A percentile compares a stretch with the other conserved stretches of the same genome.
Conservation (phyloP, 2,797 vertebrate genomes). For the Arctocebus calabarensis region DNA sequence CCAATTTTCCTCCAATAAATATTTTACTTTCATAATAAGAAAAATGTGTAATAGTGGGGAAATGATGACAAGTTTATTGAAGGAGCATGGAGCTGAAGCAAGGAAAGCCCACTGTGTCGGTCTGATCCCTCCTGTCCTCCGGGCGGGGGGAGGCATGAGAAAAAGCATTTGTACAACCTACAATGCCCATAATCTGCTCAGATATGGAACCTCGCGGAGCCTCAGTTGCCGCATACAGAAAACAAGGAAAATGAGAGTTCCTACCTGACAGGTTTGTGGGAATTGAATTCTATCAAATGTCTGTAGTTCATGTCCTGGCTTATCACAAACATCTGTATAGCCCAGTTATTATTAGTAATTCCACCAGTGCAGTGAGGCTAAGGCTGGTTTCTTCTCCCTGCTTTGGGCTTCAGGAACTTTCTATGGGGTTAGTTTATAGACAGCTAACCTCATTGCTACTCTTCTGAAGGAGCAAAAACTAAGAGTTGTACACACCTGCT, state of each 20-base stretch:
- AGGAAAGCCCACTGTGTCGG: not conserved
- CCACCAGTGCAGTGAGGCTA: not conserved
- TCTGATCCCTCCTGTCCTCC: not conserved
- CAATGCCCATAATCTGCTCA: not conserved
- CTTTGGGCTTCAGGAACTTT: not conserved
- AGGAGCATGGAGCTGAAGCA: not conserved
- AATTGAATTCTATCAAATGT: not conserved
- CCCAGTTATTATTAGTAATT: not conserved
- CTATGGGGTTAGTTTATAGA: not conserved
- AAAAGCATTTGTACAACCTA: not conserved
- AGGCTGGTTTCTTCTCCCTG: not conserved
- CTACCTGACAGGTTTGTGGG: not conserved
- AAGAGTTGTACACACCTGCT: not conserved
- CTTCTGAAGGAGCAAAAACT: not conserved
- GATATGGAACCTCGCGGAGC: not conserved
- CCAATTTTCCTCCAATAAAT: slow-evolving; percentile 73
- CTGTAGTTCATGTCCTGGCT: not conserved
- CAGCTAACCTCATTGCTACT: not conserved
- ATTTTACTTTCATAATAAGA: slow-evolving; percentile 75
- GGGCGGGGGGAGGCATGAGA: not conserved
- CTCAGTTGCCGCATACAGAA: not conserved
- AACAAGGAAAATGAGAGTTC: not conserved
- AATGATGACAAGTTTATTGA: slow-evolving; percentile 56
- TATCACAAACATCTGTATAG: not conserved
- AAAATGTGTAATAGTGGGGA: slow-evolving; percentile 32